These are phyloP conservation scores for Sebastes kiyomatsui DNA, from an alignment of 2,797 vertebrate species.

Conservation along the genomic window DNA sequence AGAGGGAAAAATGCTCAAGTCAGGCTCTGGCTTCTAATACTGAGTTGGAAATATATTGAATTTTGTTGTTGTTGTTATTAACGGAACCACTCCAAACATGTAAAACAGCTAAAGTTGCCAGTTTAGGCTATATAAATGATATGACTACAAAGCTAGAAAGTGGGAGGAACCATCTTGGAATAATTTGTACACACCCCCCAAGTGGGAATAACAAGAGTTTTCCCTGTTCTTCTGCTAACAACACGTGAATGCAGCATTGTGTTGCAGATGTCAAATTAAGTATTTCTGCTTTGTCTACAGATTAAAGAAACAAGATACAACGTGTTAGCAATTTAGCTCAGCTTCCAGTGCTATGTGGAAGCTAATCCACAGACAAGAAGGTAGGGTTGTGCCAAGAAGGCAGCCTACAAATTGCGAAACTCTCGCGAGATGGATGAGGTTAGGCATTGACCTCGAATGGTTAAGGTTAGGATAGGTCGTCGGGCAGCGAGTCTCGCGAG, in stretches of 20 bases:
- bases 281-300: background rate
- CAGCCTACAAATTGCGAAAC: too few relatives aligned
- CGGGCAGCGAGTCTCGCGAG: rapidly evolving
- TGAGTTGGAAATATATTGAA: background rate
- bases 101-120: rapidly evolving
- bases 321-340: background rate
- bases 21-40: background rate
- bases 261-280: background rate
- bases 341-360: background rate
- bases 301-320: background rate
- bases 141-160: background rate
- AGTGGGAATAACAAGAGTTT: background rate
- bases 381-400: too few relatives aligned
- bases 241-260: background rate
- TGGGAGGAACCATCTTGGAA: background rate
- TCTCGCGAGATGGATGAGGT: too few relatives aligned
- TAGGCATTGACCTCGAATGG: too few relatives aligned
- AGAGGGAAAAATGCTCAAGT: background rate
- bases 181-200: background rate
- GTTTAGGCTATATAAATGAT: background rate
- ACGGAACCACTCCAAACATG: background rate
- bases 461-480: too few relatives aligned
- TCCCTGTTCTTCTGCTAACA: background rate
- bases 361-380: background rate
- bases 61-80: background rate